phyloP scores from a whole-genome alignment of 2,797 vertebrate species.

The Buphagus erythrorhynchus region DNA sequence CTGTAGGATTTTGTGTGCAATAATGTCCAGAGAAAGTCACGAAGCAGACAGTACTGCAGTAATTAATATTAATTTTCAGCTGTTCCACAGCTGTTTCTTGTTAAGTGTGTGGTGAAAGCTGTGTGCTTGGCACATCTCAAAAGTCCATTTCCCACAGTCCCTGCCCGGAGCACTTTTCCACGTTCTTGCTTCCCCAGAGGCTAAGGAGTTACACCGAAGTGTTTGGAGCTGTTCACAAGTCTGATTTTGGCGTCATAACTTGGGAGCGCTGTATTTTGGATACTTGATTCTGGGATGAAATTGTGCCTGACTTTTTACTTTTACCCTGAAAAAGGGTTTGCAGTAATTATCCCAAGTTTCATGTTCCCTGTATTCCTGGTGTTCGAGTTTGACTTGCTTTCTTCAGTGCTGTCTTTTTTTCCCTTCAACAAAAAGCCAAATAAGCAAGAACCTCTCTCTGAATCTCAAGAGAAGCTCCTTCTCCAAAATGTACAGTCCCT shows the following conservation, averaged over 20 bases:
- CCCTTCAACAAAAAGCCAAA: not conserved
- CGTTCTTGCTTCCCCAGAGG: not conserved
- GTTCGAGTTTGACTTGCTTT: not conserved
- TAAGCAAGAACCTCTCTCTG: not conserved
- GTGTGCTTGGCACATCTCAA: not conserved
- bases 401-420: not conserved
- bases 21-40: not conserved
- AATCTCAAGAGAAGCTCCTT: not conserved
- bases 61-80: not conserved
- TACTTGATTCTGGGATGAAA: not conserved
- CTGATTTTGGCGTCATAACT: not conserved
- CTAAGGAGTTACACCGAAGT: not conserved
- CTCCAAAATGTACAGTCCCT: not conserved
- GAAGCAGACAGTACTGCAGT: not conserved
- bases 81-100: constrained; percentile 15
- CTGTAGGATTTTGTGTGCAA: not conserved
- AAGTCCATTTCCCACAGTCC: not conserved
- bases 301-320: not conserved
- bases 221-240: not conserved
- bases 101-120: not conserved
- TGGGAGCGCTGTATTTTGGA: not conserved
- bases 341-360: not conserved
- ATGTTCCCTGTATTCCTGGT: not conserved
- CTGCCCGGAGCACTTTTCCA: not conserved
- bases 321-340: not conserved